A percentile compares a stretch with the other conserved stretches of the same genome.
These are phyloP conservation scores for Antennarius maculatus DNA, from an alignment of 2,797 vertebrate species.

Conservation along the genomic window DNA sequence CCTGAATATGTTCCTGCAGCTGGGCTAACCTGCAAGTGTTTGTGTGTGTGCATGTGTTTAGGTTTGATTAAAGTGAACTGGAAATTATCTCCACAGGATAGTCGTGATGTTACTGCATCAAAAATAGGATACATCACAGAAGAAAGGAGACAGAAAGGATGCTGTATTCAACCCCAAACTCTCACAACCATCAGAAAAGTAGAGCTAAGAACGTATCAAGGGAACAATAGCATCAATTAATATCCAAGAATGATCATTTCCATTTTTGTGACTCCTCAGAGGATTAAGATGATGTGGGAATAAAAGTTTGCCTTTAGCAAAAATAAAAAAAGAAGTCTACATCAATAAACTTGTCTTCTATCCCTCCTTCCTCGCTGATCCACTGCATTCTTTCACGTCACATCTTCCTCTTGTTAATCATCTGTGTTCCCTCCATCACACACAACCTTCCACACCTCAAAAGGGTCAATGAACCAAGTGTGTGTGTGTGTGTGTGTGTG, in stretches of 20 bases:
- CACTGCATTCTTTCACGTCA: background rate
- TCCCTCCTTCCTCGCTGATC: no score
- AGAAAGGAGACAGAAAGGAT: conserved; percentile 11
- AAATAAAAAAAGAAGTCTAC: no score
- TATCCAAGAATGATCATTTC: no score
- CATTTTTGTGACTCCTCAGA: no score
- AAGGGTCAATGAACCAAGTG: background rate
- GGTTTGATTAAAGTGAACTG: conserved; percentile 52
- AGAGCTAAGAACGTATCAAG: no score
- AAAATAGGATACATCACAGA: conserved; percentile 62
- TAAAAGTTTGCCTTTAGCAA: no score
- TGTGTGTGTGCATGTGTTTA: conserved; percentile 40
- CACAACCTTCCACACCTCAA: background rate
- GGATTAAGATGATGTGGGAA: no score
- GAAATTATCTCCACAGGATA: conserved; percentile 54
- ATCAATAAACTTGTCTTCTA: no score
- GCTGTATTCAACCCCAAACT: conserved; percentile 22
- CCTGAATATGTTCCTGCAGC: conserved; percentile 2
- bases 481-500: background rate
- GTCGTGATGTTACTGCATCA: conserved; percentile 42
- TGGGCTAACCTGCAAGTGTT: conserved; percentile 16
- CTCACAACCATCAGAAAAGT: conserved; percentile 21
- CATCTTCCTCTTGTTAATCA: background rate
- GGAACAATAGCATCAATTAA: no score
- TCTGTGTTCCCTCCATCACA: background rate